phyloP scores from a whole-genome alignment of 2,888 invertebrate species.

The Cartodere bifasciata region DNA sequence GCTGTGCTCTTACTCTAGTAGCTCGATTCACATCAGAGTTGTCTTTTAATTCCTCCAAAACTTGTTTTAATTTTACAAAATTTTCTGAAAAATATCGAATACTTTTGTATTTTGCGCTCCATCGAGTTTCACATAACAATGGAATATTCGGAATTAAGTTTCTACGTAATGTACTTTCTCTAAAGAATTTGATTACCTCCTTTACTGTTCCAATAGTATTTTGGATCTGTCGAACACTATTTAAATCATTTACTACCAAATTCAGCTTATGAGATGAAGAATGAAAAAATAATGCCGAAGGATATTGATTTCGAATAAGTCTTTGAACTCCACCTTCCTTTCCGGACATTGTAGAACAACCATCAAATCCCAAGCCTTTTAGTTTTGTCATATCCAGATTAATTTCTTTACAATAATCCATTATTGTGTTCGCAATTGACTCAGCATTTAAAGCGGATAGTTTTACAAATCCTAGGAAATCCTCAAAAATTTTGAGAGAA shows the following conservation, averaged over 20 bases:
- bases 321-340: constrained; percentile 15
- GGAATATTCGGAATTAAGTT: constrained; percentile 10
- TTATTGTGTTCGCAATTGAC: neutral
- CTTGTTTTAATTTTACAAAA: too few species aligned
- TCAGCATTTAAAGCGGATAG: constrained; percentile 7
- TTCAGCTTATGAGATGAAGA: constrained; percentile 15
- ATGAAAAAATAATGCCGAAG: constrained; percentile 13
- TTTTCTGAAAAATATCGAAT: constrained; percentile 13
- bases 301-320: constrained; percentile 13
- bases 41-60: too few species aligned
- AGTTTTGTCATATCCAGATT: constrained; percentile 12
- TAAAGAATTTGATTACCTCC: constrained; percentile 17
- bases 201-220: constrained; percentile 18
- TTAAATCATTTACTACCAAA: constrained; percentile 18
- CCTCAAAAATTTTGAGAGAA: constrained; percentile 10
- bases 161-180: constrained; percentile 15
- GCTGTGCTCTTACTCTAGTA: too few species aligned
- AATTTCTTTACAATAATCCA: constrained; percentile 3
- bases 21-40: too few species aligned
- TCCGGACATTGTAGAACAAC: constrained; percentile 19
- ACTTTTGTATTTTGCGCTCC: constrained; percentile 15
- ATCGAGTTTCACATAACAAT: constrained; percentile 13
- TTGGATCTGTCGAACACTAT: constrained; percentile 16
- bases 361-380: constrained; percentile 19
- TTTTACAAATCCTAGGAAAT: constrained; percentile 6